Base-by-base conservation (phyloP, 53 echinoderm and acorn worm species). In the Glandiceps talaboti region DNA sequence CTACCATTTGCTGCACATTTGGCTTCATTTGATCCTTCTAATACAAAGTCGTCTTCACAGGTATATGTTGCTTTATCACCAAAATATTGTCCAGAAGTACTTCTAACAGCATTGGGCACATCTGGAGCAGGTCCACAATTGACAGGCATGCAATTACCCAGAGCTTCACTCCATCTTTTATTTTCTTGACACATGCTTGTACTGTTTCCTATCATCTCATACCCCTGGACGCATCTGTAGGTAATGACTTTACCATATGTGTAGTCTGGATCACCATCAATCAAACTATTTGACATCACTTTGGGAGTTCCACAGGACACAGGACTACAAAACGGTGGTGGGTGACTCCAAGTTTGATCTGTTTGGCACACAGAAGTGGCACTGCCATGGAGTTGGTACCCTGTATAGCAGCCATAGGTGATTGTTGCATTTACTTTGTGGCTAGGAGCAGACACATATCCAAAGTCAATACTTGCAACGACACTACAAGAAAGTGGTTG, bases 31-130 rank as follows among this genome's bases (percentile, higher is more conserved):
- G 81, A 78, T 30, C 90, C 90, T 14, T 28, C 76, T 74, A 91
- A 30, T 31, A 82, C 30, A 72, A 83, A 99, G 31, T 88, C 93
- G 27, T 81, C 79, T 0, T n/a, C 26, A 74, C 99, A 99, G 1
- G 81, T 76, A n/a, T 87, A 85, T 73, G 30, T 73, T 26, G 82
- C 30, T 29, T 28, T 29, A 29, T 33, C 72, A 31, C 30, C 33
- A 28, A 73, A 77, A 77, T 45, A 20, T 20, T 45, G 64, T 45
- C 64, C 64, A 45, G 64, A 45, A 45, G 64, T 20, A 45, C 64
- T 45, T 20, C 6, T 45, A 0, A 78, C 28, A 0, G 81, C 82
- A 28, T 88, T 73, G 1, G 33, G 80, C 33, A 87, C 33, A 26
- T 76, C 77, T 0, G 91, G 91, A 26, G 91, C 87, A 33, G 76